These are phyloP conservation scores for Phalera bucephala DNA, from an alignment of 2,888 invertebrate genomes.

Conservation along the genomic window DNA sequence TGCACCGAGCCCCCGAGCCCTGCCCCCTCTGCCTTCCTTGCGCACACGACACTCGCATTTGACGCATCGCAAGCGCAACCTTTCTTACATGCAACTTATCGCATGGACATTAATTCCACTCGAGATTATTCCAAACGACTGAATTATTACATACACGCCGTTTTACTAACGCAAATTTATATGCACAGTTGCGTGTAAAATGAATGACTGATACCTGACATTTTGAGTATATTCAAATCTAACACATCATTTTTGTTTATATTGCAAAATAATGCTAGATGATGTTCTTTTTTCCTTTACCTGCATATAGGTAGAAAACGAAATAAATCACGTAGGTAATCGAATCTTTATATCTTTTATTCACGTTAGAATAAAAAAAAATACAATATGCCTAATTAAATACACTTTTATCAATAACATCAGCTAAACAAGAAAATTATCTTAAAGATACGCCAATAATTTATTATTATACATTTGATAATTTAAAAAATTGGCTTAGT, in stretches of 20 bases:
- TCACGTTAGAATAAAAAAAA: too few relatives aligned
- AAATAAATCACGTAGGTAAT: background rate
- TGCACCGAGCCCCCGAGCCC: slow-evolving; percentile 26
- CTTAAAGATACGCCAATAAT: too few relatives aligned
- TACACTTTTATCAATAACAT: too few relatives aligned
- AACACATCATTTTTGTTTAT: slow-evolving; percentile 25
- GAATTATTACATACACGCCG: background rate
- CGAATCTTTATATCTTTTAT: too few relatives aligned
- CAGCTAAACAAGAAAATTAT: too few relatives aligned
- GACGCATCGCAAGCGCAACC: slow-evolving; percentile 18
- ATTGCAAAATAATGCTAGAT: slow-evolving; percentile 4
- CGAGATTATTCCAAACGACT: slow-evolving; percentile 6
- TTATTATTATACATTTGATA: too few relatives aligned
- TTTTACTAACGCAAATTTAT: background rate
- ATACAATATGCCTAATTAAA: too few relatives aligned
- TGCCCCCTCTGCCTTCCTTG: slow-evolving; percentile 11
- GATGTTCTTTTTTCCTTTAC: background rate
- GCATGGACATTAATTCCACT: slow-evolving; percentile 12
- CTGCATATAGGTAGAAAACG: background rate
- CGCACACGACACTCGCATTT: slow-evolving; percentile 9
- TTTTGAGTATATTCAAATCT: slow-evolving; percentile 21
- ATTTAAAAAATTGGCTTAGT: slow-evolving; percentile 24
- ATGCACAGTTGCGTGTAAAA: background rate
- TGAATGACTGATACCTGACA: background rate
- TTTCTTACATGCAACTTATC: slow-evolving; percentile 25